phyloP scores from a whole-genome alignment of 2,797 vertebrate species.

The Pseudopleuronectes americanus region DNA sequence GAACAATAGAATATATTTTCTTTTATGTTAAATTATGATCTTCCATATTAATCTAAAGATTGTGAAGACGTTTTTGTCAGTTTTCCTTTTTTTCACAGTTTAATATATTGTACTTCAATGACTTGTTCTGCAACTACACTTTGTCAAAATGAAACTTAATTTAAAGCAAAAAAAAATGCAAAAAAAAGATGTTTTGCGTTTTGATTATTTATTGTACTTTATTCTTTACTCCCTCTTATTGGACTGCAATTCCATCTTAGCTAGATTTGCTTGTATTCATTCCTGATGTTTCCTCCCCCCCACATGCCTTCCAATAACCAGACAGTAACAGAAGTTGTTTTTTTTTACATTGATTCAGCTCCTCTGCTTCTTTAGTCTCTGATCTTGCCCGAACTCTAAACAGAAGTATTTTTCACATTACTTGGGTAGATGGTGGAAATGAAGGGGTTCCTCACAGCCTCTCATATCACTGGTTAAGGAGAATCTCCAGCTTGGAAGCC shows the following conservation, averaged over 20 bases:
- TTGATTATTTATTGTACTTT: conserved; percentile 99
- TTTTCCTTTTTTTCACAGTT: conserved; percentile 95
- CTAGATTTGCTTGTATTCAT: conserved; percentile 76
- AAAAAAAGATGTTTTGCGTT: conserved; percentile 89
- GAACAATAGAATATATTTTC: conserved; percentile 99
- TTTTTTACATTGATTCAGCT: conserved; percentile 36
- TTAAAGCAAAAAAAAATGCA: conserved; percentile 92
- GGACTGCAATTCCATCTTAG: conserved; percentile 96
- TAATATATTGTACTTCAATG: conserved; percentile 99
- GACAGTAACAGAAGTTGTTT: conserved; percentile 65
- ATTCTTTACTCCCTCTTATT: conserved; percentile 85
- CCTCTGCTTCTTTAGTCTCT: not conserved
- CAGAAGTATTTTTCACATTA: conserved; percentile 39
- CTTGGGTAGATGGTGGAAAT: conserved; percentile 48
- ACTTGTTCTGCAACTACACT: conserved; percentile 99
- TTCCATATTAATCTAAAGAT: conserved; percentile 99
- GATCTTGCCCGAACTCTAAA: conserved; percentile 24
- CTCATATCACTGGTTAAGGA: conserved; percentile 34
- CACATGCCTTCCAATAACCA: conserved; percentile 35
- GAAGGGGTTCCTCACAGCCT: conserved; percentile 33
- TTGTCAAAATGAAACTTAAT: conserved; percentile 99
- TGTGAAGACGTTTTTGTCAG: conserved; percentile 96
- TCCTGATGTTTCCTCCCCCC: conserved; percentile 42
- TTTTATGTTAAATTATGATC: conserved; percentile 99
- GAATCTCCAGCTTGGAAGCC: conserved; percentile 31